Conservation (phyloP, 2,888 invertebrate species). For the Lobophora halterata region DNA sequence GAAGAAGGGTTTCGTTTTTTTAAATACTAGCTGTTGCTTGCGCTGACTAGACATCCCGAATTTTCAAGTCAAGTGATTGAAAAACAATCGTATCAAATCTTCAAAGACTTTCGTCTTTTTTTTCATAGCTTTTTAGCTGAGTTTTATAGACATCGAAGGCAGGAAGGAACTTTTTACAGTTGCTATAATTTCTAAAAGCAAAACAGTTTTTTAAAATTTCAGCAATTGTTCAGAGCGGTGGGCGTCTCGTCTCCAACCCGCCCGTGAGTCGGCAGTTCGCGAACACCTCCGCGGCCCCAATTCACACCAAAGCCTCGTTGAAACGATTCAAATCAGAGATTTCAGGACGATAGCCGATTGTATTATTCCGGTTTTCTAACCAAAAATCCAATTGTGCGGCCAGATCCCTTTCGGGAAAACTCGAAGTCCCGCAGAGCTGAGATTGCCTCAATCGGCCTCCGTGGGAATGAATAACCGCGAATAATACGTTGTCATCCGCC, state of each 20-base stretch:
- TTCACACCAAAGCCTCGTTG: constrained; percentile 70
- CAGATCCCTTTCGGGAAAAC: constrained; percentile 72
- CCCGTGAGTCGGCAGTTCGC: constrained; percentile 56
- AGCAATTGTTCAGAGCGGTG: background rate
- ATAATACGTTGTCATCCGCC: constrained; percentile 79
- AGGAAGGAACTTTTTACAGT: too few species aligned
- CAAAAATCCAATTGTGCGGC: constrained; percentile 79
- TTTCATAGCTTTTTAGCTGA: too few species aligned
- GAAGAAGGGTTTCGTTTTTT: too few species aligned
- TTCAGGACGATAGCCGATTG: constrained; percentile 77
- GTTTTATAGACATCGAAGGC: too few species aligned
- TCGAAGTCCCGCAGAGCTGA: constrained; percentile 73
- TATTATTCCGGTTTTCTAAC: constrained; percentile 79
- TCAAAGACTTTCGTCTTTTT: too few species aligned
- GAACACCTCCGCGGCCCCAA: constrained; percentile 63
- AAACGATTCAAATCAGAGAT: constrained; percentile 79
- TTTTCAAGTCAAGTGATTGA: too few species aligned
- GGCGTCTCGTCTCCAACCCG: constrained; percentile 23
- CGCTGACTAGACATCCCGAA: too few species aligned
- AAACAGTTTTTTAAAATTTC: too few species aligned
- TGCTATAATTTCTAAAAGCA: too few species aligned
- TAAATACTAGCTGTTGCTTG: too few species aligned
- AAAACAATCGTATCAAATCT: too few species aligned
- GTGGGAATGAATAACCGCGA: constrained; percentile 72
- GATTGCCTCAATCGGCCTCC: constrained; percentile 72